phyloP scores from a whole-genome alignment of 2,113 vertebrate genomes.

The Labeo rohita region DNA sequence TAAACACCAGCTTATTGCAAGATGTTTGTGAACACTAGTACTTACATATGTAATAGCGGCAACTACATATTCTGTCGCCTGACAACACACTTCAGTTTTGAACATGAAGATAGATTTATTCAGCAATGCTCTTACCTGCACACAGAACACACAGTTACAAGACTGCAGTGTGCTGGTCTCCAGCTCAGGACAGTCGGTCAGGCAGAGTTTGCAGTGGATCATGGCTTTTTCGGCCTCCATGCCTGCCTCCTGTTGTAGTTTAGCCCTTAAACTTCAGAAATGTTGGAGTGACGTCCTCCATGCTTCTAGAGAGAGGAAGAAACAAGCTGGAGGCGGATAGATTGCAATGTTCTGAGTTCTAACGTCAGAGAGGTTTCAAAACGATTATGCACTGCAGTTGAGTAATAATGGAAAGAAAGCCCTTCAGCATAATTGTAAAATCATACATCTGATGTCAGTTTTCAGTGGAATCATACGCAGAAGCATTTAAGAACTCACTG shows the following conservation, averaged over 20 bases:
- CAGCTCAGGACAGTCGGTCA: conserved; percentile 82
- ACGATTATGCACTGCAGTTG: not conserved
- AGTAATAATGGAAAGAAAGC: not conserved
- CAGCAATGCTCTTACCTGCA: conserved; percentile 74
- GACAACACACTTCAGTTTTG: not conserved
- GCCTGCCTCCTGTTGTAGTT: conserved; percentile 54
- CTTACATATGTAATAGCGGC: not conserved
- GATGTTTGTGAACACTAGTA: not conserved
- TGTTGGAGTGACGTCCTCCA: conserved; percentile 57
- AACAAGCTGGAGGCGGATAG: not conserved
- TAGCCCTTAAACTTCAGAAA: conserved; percentile 59
- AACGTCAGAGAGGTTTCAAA: conserved; percentile 45
- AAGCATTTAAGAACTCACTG: not conserved
- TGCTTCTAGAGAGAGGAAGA: conserved; percentile 60
- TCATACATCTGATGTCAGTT: too few relatives aligned
- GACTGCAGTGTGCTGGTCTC: conserved; percentile 83
- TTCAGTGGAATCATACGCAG: not conserved
- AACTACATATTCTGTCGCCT: not conserved
- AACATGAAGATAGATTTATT: not conserved
- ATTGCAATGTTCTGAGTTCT: conserved; percentile 42
- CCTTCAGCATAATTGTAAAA: not conserved
- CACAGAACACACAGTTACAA: conserved; percentile 90
- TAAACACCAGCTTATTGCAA: conserved; percentile 55
- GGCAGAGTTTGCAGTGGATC: conserved; percentile 91
- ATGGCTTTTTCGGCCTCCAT: conserved; percentile 76